These are phyloP conservation scores for Pogona vitticeps DNA, from an alignment of 2,113 vertebrate genomes.

Conservation along the genomic window DNA sequence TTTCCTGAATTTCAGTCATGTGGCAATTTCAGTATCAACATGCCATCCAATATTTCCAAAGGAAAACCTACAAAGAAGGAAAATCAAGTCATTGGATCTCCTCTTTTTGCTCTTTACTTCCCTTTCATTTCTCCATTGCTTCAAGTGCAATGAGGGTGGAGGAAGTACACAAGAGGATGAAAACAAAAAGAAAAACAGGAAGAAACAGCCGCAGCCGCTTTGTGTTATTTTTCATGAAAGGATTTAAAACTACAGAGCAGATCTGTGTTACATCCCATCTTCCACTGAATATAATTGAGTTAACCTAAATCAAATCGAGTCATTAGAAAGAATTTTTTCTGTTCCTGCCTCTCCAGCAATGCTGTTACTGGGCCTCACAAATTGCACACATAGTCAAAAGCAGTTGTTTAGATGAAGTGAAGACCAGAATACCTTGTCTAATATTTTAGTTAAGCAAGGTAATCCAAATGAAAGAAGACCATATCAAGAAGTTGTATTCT, in stretches of 20 bases:
- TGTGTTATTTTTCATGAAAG: neutral
- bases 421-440: too few species aligned
- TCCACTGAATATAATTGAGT: neutral
- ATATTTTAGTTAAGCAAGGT: neutral
- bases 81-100: neutral
- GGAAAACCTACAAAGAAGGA: neutral
- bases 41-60: neutral
- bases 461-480: neutral
- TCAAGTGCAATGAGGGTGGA: too few species aligned
- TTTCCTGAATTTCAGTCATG: neutral
- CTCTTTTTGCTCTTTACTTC: neutral
- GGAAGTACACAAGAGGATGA: neutral
- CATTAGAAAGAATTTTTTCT: neutral
- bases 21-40: neutral
- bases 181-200: neutral
- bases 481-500: too few species aligned
- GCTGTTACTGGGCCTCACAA: neutral
- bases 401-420: too few species aligned
- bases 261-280: neutral
- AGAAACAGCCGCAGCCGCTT: too few species aligned
- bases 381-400: neutral
- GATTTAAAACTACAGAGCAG: neutral
- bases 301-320: neutral
- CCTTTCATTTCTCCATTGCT: neutral
- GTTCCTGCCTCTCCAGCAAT: neutral